Evolutionary conservation across 2,888 invertebrate genomes (phyloP), one percentile per base, ranked within the genome.

Genomic region (Cheilosia urbana): DNA sequence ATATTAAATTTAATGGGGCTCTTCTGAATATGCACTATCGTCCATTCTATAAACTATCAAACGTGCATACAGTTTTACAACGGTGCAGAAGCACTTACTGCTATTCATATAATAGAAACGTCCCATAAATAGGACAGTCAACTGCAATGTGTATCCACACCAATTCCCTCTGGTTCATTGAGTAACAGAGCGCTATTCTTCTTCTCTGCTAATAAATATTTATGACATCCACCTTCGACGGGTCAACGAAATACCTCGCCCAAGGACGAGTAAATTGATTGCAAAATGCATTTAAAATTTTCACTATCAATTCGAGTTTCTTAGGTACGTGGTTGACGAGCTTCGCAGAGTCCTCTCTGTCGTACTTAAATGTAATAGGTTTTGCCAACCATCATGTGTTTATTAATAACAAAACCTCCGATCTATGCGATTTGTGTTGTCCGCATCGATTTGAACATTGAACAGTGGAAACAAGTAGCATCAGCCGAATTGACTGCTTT

Each of bases 401-500:
- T 37, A 9, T 17, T n/a, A 17, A 45, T 45, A 17, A 7, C 15
- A 0, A 45, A 17, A 45, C 49, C 11, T 19, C 11, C 2, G 3
- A 15, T 4, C 51, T 11, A 2, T 17, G 17, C n/a, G 45, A 2
- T 7, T 45, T 45, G 40, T 51, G 4, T n/a, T 37, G 11, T n/a
- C 19, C 19, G 21, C 24, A 6, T 24, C 21, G 24, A 9, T 17
- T 17, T n/a, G 40, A 9, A 51, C 37, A 11, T 17, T n/a, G 40
- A 9, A 51, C 37, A 11, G 13, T 37, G 51, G 5, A n/a, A 49
- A 24, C 34, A 65, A 37, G 51, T 30, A 42, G 45, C 68, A 69
- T 17, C 55, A 68, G 42, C 30, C 69, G 30, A 57, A 57, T 45
- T 45, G 69, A 57, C 30, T 47, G 55, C 42, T 17, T 42, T 42